A percentile compares a stretch with the other conserved stretches of the same genome.
These are phyloP conservation scores for Vollenhovia emeryi DNA, from an alignment of 1,140 invertebrate species.

Conservation along the genomic window DNA sequence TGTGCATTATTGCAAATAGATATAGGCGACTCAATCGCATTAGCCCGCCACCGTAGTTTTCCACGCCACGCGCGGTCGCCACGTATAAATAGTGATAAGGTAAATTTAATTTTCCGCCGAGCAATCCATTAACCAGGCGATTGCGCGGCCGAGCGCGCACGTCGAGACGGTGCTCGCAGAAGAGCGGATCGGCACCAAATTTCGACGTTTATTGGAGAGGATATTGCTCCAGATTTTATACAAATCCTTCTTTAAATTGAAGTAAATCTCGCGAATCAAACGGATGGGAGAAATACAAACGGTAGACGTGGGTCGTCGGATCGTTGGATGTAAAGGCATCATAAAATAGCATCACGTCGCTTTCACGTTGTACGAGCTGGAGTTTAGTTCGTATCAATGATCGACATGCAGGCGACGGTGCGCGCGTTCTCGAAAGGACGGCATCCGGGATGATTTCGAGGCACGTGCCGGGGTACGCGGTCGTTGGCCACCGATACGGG, in stretches of 20 bases:
- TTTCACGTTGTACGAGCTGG: background rate
- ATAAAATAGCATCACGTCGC: background rate
- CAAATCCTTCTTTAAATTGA: background rate
- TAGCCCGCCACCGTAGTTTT: constrained; percentile 11
- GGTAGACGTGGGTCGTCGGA: background rate
- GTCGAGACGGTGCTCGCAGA: background rate
- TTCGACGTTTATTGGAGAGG: background rate
- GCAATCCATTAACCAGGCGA: constrained; percentile 55
- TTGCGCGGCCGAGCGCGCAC: background rate
- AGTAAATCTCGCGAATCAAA: no score
- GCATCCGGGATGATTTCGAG: constrained; percentile 75
- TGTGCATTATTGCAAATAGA: constrained; percentile 7
- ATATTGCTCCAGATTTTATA: background rate
- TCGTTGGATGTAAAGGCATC: background rate
- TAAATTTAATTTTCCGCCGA: constrained; percentile 38
- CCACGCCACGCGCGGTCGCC: background rate
- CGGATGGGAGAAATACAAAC: background rate
- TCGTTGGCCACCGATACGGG: constrained; percentile 67
- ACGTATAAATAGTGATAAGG: constrained; percentile 24
- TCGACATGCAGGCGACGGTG: constrained; percentile 31
- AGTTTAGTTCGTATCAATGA: constrained; percentile 29
- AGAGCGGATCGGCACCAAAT: background rate
- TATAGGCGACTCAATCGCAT: constrained; percentile 37
- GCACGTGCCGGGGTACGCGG: constrained; percentile 69
- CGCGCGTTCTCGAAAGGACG: constrained; percentile 62